Base-by-base conservation (phyloP, 2,797 vertebrate species). In the Anas acuta region DNA sequence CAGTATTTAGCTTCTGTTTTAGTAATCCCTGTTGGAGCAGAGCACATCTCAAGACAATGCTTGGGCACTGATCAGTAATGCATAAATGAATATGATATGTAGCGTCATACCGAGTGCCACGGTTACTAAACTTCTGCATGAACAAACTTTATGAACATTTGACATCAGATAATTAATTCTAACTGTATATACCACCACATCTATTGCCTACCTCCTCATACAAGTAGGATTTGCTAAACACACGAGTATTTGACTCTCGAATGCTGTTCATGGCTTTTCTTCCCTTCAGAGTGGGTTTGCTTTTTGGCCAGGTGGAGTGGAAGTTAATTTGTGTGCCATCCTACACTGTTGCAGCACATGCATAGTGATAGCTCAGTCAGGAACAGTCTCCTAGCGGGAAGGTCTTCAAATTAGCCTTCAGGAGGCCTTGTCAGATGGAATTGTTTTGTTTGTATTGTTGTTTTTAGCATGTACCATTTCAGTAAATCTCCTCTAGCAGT, bases 391-490 rank as follows among this genome's bases (percentile, higher is more conserved):
- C 85, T 88, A 3, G 33, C 69, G 89, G 64, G 67, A 80, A 95
- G 91, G 91, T 85, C 82, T 96, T 70, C 90, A 82, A 84, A 94
- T 75, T 11, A 73, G 66, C 89, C 79, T 94, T 92, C 80, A 86
- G 82, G 76, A 57, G 15, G 22, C 71, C 66, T 81, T 93, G 78
- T 66, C 89, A 90, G 20, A 45, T 79, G 45, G 65, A 35, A 32
- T 51, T 30, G 45, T 57, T 53, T 26, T 23, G 20, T n/a, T 30
- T 21, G 26, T 23, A 32, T 23, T 10, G 6, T 6, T 11, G 21
- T 53, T 73, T 65, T 21, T 7, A 25, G 15, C 7, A 4, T 11
- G 23, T n/a, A 28, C 26, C 12, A 7, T 80, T 95, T 85, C 32
- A 87, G 84, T 69, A 47, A 62, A 89, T 80, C 41, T 90, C 57